Base-by-base conservation (phyloP, 2,888 invertebrate species). In the Eilema depressum region DNA sequence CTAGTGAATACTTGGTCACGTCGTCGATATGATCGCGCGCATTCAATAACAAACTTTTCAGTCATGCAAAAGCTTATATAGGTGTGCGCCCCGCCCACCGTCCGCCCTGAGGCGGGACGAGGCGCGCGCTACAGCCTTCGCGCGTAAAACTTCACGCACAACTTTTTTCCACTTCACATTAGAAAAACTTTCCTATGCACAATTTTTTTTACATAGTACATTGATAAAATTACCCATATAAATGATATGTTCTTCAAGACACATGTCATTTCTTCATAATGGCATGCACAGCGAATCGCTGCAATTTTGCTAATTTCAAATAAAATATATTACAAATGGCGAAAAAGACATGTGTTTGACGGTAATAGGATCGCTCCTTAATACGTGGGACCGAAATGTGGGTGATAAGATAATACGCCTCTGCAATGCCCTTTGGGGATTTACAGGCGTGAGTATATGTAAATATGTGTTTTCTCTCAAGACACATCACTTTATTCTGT, bases 21-120 rank as follows among this genome's bases (percentile, higher is more conserved):
- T 83, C 80, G 84, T 86, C 85, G 91, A 85, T 89, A 88, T 88
- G 90, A 90, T 91, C 87, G 89, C 93, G 90, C 90, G 90, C 91
- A 91, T 94, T 88, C 89, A 94, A 92, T 93, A 92, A 91, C 91
- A 92, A 92, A 91, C 86, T 91, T 92, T 89, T 88, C 84, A 89
- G 88, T 85, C 89, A 84, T 88, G 90, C 92, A 84, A 81, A 84
- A 83, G 88, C 92, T 95, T 95, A 93, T 95, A 95, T 94, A 95
- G 91, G 79, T 66, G 79, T 76, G 85, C 89, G 93, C 91, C 84
- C 93, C 95, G 94, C 95, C 95, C 89, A 93, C 88, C 87, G 86
- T 84, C 91, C 91, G 91, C 91, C 90, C 83, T 77, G 79, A 88
- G 93, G 92, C 91, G 93, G 91, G 86, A 79, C 88, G 86, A 80